Evolutionary conservation across 2,113 vertebrate genomes (phyloP), one percentile per base, ranked within the genome.

Genomic region (Tichodroma muraria): DNA sequence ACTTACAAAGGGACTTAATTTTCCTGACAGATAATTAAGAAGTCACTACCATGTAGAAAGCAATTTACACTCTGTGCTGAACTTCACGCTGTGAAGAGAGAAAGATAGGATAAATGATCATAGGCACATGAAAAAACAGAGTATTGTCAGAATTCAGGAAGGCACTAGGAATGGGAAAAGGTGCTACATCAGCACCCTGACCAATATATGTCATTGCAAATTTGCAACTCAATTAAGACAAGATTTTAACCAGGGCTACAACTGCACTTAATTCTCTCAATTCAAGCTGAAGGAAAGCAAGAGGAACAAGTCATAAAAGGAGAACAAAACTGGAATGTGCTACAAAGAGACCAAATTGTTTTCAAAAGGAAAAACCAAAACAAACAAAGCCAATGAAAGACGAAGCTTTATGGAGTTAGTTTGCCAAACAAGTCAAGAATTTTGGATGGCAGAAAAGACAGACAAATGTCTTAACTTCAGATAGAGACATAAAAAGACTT

Each of bases 171-270:
- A 38, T 40, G 37, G 49, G 65, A 71, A 66, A 77, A 94, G 82
- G 72, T 91, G 80, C 47, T 75, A 63, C 45, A 89, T 52, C 12
- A 22, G 85, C 88, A 80, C 44, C 25, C 72, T 80, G 76, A 88
- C 88, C 89, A 94, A 16, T 63, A 66, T 28, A 70, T 91, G 90
- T 94, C 95, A 92, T 31, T 80, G 57, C 56, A 57, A 94, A 95
- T 94, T 94, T 92, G 82, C 72, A 92, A 83, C 80, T 94, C 76
- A 92, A 13, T 94, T 93, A 92, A 83, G 35, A 27, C 35, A 71
- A 93, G 72, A 92, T 90, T 96, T 86, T 86, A 90, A 94, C 86
- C 72, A 70, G 60, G 68, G n/a, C 60, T 86, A 73, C 80, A 88
- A 85, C 64, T 94, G 80, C n/a, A 92, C 44, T 93, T 83, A 73